phyloP scores from a whole-genome alignment of 1,140 invertebrate species.

The Aphidius gifuensis region DNA sequence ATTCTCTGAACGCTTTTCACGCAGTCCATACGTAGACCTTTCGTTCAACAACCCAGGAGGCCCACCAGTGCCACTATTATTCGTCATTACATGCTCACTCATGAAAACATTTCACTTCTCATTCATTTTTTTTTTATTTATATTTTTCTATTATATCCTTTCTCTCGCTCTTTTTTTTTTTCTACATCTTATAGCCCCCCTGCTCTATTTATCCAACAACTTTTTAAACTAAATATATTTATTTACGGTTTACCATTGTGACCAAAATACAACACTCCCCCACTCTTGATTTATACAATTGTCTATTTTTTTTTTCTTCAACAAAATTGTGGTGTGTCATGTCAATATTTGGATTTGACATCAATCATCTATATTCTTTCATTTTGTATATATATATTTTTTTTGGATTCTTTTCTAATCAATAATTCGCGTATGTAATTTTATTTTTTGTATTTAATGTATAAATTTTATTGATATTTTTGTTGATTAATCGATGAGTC shows the following conservation, averaged over 20 bases:
- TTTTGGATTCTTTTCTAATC: no score
- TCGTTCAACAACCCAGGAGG: conserved; percentile 35
- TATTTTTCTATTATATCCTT: no score
- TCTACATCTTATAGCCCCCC: no score
- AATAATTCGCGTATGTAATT: no score
- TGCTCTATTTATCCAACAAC: no score
- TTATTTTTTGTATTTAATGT: no score
- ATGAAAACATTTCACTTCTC: conserved; percentile 39
- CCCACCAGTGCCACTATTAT: conserved; percentile 39
- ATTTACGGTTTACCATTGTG: no score
- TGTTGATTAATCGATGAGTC: no score
- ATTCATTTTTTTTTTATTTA: background rate
- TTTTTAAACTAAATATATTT: no score
- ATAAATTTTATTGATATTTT: no score
- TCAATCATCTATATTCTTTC: background rate
- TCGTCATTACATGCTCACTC: conserved; percentile 54
- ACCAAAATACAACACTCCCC: background rate
- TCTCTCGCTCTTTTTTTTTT: no score
- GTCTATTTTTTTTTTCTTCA: conserved; percentile 9
- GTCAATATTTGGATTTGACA: conserved; percentile 35
- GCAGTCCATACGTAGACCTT: conserved; percentile 32
- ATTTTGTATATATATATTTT: background rate
- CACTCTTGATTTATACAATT: background rate
- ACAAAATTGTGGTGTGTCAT: conserved; percentile 13
- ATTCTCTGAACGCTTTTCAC: conserved; percentile 41